Evolutionary conservation across 2,797 vertebrate genomes (phyloP), one percentile per base, ranked within the genome.

Genomic region (Syncerus caffer): DNA sequence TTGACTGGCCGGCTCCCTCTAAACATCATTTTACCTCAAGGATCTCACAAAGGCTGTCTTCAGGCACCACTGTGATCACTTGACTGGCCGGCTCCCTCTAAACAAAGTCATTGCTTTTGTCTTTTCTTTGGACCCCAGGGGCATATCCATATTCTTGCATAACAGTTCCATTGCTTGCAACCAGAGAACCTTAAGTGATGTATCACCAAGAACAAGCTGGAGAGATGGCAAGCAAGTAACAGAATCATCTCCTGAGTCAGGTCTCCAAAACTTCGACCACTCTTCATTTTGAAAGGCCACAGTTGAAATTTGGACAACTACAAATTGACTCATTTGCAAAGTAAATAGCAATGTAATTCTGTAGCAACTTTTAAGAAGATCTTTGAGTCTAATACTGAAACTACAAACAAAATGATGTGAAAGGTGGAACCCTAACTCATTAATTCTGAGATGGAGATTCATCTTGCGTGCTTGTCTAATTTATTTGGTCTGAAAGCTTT

Each of bases 401-500:
- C 84, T 17, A 16, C 86, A 62, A 80, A 86, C 38, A 78, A 60
- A 89, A 45, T 7, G 27, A 23, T 19, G 34, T 55, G 60, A 53
- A 74, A 96, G 60, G 60, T 58, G 38, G 85, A 89, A 50, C 6
- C 7, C 7, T 7, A 8, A 42, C 29, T 94, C 93, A 90, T 97
- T 97, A 95, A 88, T 78, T 83, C 51, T 85, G 91, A 96, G 91
- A 90, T 4, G 57, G 55, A 79, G 19, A 16, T 45, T 90, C 93
- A 47, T 95, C 71, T 62, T 21, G 14, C 53, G 51, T 8, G 74
- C 90, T 50, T 64, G 89, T 95, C 97, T 96, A 71, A 97, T 98
- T 95, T 98, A 96, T 97, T 95, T 97, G 97, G 93, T 85, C 92
- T 95, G 97, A 96, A 96, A 98, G 96, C 95, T 97, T 97, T 98